Conservation (phyloP, 2,888 invertebrate species). For the Acanthosepion esculentum region DNA sequence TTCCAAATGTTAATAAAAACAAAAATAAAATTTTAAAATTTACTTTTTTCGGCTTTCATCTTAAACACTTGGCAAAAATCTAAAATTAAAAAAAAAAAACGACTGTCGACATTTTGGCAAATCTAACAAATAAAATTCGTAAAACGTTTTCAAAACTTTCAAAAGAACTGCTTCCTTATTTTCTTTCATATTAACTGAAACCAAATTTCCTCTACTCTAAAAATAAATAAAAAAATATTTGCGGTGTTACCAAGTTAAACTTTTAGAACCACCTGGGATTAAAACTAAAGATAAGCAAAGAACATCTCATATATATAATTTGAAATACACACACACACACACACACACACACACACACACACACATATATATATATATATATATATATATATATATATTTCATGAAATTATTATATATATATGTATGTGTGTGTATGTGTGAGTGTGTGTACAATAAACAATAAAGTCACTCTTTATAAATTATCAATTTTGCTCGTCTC, state of each 20-base stretch:
- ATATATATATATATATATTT: background rate
- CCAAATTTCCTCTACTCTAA: background rate
- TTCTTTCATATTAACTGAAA: background rate
- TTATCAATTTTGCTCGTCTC: no score
- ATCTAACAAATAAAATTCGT: background rate
- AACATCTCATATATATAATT: background rate
- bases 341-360: background rate
- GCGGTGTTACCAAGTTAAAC: background rate
- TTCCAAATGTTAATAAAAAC: background rate
- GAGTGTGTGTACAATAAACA: background rate
- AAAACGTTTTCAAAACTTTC: background rate
- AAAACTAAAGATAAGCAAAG: background rate
- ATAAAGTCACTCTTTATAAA: no score
- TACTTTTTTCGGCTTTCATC: background rate
- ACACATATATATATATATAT: background rate
- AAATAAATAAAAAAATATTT: background rate
- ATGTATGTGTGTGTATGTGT: background rate
- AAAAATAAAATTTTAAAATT: background rate
- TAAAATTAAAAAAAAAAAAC: background rate
- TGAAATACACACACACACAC: no score
- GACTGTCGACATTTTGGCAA: background rate
- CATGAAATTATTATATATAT: background rate
- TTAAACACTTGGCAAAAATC: background rate
- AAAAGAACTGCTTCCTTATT: background rate
- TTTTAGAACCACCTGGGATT: background rate